Evolutionary conservation across 2,888 invertebrate species (phyloP), one percentile per base, ranked within the genome.

Genomic region (Aspidiotus destructor): DNA sequence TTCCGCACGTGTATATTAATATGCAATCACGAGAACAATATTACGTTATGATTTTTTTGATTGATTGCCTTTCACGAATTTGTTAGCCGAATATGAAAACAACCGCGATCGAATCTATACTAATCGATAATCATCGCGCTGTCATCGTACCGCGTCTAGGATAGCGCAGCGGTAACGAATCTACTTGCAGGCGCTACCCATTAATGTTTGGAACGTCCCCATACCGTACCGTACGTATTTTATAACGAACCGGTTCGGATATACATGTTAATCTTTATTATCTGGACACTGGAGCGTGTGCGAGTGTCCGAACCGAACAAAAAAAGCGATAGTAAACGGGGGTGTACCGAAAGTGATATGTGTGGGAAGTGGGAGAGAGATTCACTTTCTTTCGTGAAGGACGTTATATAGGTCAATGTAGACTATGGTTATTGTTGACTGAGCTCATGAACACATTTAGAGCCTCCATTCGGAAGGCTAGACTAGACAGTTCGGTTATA

Each of bases 341-440:
- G 64, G 54, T 65, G 64, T n/a, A 64, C 8, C 16, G 44, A 65
- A 65, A 57, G 54, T 8, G 55, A 65, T 58, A 57, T 28, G 64
- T 44, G 64, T 65, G 64, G 64, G 64, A 65, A 65, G 64, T 57
- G 64, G 64, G 64, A 65, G 64, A 28, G 28, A 65, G 64, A 65
- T 65, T 65, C 64, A 65, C 64, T 65, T 65, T 65, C 64, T 65
- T 65, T 65, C 64, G 64, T 65, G 57, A 58, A 65, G 64, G 57
- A 65, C 64, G 64, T 44, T 57, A 65, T 65, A 65, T 65, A 65
- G 64, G 64, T 65, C 64, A 65, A 65, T 65, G 64, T 65, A 28
- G 28, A 28, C 28, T 28, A 57, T 65, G 64, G 64, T 65, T 65
- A 65, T 65, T 65, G 64, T 65, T 65, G 64, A 57, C 57, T 65